These are phyloP conservation scores for Tigriopus japonicus DNA, from an alignment of 1,140 invertebrate genomes.

Conservation along the genomic window DNA sequence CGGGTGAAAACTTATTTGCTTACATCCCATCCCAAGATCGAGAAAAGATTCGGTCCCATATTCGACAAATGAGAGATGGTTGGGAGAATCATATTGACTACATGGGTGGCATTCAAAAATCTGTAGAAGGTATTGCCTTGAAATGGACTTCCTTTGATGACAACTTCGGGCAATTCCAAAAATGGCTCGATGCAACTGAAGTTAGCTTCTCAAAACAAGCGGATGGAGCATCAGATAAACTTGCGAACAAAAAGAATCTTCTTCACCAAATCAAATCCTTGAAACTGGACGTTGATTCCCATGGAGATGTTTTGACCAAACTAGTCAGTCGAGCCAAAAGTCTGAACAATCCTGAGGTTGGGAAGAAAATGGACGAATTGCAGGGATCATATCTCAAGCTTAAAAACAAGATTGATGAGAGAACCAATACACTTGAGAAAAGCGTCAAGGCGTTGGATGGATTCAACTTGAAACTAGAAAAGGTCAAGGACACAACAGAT, in stretches of 20 bases:
- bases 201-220: constrained; percentile 32
- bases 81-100: constrained; percentile 66
- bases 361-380: constrained; percentile 43
- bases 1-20: constrained; percentile 66
- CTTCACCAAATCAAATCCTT: constrained; percentile 51
- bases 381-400: constrained; percentile 46
- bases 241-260: constrained; percentile 64
- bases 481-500: constrained; percentile 48
- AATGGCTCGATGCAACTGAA: constrained; percentile 54
- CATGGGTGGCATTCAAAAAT: constrained; percentile 61
- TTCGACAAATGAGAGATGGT: constrained; percentile 53
- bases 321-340: constrained; percentile 49
- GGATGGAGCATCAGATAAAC: constrained; percentile 36
- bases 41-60: constrained; percentile 57
- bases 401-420: constrained; percentile 40
- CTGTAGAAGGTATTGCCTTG: constrained; percentile 61
- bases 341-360: constrained; percentile 50
- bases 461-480: constrained; percentile 52
- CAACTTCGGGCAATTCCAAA: constrained; percentile 53
- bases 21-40: constrained; percentile 65
- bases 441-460: constrained; percentile 58
- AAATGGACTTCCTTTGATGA: constrained; percentile 76
- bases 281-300: constrained; percentile 57
- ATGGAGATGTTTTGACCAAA: constrained; percentile 54
- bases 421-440: constrained; percentile 42